Conservation (phyloP, 2,888 invertebrate species). For the Lasioglossum lativentre region DNA sequence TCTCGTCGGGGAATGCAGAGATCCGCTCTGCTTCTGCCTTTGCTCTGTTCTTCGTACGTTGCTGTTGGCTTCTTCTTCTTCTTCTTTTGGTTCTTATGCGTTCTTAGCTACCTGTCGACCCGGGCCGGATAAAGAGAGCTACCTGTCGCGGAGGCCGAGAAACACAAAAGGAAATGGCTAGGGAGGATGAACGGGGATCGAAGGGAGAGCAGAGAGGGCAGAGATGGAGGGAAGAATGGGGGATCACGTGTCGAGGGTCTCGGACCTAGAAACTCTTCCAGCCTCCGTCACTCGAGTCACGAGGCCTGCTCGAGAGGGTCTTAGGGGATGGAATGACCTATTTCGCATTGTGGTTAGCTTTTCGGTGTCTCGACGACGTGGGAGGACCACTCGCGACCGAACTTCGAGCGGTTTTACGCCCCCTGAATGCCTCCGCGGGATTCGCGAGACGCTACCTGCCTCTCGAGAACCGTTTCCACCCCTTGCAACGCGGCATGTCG, state of each 20-base stretch:
- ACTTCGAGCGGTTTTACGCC: neutral
- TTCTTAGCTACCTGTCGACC: conserved; percentile 41
- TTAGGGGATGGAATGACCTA: conserved; percentile 74
- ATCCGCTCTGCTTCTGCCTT: neutral
- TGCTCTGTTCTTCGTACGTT: neutral
- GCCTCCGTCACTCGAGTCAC: conserved; percentile 48
- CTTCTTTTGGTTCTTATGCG: neutral
- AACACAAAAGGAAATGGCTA: conserved; percentile 25
- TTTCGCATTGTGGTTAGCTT: conserved; percentile 68
- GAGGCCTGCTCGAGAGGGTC: conserved; percentile 55
- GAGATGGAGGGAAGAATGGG: neutral
- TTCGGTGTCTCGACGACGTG: conserved; percentile 14
- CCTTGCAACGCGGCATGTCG: neutral
- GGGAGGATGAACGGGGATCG: conserved; percentile 22
- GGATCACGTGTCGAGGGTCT: conserved; percentile 54
- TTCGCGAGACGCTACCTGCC: neutral
- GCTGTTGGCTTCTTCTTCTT: conserved; percentile 4
- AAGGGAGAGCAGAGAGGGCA: neutral
- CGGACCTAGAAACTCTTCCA: conserved; percentile 55
- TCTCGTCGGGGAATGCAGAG: conserved; percentile 38
- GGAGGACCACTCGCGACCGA: neutral
- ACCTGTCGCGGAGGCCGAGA: conserved; percentile 39
- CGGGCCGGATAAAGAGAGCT: conserved; percentile 44
- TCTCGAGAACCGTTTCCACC: neutral
- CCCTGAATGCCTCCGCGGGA: neutral